Conservation (phyloP, 2,797 vertebrate species). For the Xenops minutus region DNA sequence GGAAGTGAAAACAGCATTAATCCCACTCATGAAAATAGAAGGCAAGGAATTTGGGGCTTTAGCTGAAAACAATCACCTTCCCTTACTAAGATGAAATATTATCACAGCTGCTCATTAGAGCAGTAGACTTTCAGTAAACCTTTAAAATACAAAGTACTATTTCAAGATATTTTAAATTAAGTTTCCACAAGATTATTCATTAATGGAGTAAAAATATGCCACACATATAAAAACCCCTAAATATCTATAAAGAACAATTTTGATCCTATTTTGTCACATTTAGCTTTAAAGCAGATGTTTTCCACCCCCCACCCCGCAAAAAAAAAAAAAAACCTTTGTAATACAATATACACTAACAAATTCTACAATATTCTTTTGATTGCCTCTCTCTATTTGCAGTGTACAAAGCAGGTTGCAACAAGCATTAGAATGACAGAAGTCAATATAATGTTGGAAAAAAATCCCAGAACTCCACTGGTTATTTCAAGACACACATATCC, state of each 20-base stretch:
- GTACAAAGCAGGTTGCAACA: neutral
- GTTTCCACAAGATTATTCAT: neutral
- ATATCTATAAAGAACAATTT: neutral
- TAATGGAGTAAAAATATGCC: neutral
- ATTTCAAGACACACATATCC: neutral
- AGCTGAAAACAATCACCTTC: neutral
- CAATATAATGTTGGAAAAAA: neutral
- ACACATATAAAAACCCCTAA: neutral
- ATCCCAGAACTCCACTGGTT: neutral
- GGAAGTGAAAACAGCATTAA: neutral
- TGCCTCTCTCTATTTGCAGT: neutral
- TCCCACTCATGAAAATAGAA: neutral
- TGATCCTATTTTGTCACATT: neutral
- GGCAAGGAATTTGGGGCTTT: neutral
- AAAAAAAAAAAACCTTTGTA: neutral
- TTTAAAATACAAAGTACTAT: neutral
- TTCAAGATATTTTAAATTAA: neutral
- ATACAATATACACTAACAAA: neutral
- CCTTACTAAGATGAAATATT: neutral
- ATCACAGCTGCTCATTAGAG: neutral
- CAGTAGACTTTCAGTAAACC: neutral
- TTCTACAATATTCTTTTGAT: neutral
- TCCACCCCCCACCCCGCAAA: neutral
- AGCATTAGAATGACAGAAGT: neutral
- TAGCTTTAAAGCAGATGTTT: neutral